Percentiles rank a stretch among this genome's conserved stretches.
Evolutionary conservation across 2,113 vertebrate genomes (phyloP).

Genomic region (Labeo catla): DNA sequence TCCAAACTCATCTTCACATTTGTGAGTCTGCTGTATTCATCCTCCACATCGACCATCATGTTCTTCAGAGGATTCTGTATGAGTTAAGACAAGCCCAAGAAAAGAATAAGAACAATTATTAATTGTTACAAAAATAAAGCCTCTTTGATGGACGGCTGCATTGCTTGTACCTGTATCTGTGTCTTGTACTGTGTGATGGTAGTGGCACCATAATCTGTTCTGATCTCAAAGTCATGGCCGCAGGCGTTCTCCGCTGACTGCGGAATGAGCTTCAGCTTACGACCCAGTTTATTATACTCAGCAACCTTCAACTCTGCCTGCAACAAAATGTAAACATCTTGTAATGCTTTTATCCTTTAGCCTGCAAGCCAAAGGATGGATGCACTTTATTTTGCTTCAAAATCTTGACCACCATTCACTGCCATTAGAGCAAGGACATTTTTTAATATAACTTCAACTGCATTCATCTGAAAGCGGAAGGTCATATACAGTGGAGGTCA

Average conservation of each 20-base stretch:
- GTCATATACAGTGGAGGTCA: too few relatives aligned
- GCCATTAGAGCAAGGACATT: too few relatives aligned
- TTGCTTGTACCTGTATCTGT: slow-evolving; percentile 82
- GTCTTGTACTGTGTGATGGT: slow-evolving; percentile 81
- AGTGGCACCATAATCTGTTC: slow-evolving; percentile 76
- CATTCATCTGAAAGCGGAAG: too few relatives aligned
- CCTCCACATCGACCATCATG: slow-evolving; percentile 74
- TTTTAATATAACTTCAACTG: too few relatives aligned
- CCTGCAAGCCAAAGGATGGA: too few relatives aligned
- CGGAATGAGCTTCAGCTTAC: slow-evolving; percentile 93
- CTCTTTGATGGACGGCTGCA: not conserved
- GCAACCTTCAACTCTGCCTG: slow-evolving; percentile 85
- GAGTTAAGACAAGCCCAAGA: slow-evolving; percentile 10
- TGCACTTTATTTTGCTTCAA: too few relatives aligned
- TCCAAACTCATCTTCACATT: slow-evolving; percentile 73
- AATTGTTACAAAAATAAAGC: not conserved
- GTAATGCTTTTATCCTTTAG: not conserved
- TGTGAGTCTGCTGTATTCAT: slow-evolving; percentile 69
- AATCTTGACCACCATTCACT: too few relatives aligned
- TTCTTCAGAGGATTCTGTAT: slow-evolving; percentile 73
- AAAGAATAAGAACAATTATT: not conserved
- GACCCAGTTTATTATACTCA: slow-evolving; percentile 91
- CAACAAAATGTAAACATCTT: not conserved
- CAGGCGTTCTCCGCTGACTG: slow-evolving; percentile 87
- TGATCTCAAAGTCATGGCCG: slow-evolving; percentile 90